Conservation (phyloP, 2,113 vertebrate genomes). For the Amazona vittata region DNA sequence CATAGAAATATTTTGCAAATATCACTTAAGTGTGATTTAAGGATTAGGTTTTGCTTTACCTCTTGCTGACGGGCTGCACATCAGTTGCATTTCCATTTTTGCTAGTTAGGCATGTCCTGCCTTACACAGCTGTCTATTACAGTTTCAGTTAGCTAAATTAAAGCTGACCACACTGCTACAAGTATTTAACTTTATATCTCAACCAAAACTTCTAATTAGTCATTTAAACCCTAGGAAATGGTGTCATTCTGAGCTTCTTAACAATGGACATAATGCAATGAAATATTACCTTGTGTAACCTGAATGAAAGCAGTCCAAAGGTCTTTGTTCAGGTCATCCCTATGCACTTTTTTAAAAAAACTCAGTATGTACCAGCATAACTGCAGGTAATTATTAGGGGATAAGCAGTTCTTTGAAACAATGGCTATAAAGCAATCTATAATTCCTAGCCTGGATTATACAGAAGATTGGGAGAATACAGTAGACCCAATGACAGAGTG, state of each 20-base stretch:
- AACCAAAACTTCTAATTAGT: slow-evolving; percentile 30
- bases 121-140: not conserved
- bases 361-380: not conserved
- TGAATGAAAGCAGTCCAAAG: not conserved
- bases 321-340: not conserved
- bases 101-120: not conserved
- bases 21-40: not conserved
- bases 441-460: not conserved
- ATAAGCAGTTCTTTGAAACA: not conserved
- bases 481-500: not conserved
- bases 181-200: slow-evolving; percentile 11
- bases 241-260: not conserved
- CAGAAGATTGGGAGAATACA: not conserved
- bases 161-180: not conserved
- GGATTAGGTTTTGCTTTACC: not conserved
- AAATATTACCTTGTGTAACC: slow-evolving; percentile 2
- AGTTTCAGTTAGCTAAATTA: not conserved
- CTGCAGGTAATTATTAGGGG: not conserved
- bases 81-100: not conserved
- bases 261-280: not conserved
- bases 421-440: not conserved
- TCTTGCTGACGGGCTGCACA: not conserved
- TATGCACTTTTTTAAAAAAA: not conserved
- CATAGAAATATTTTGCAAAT: not conserved
- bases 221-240: not conserved